A percentile compares a stretch with the other conserved stretches of the same genome.
These are phyloP conservation scores for Rhinopomastus cyanomelas DNA, from an alignment of 2,113 vertebrate species.

Conservation along the genomic window DNA sequence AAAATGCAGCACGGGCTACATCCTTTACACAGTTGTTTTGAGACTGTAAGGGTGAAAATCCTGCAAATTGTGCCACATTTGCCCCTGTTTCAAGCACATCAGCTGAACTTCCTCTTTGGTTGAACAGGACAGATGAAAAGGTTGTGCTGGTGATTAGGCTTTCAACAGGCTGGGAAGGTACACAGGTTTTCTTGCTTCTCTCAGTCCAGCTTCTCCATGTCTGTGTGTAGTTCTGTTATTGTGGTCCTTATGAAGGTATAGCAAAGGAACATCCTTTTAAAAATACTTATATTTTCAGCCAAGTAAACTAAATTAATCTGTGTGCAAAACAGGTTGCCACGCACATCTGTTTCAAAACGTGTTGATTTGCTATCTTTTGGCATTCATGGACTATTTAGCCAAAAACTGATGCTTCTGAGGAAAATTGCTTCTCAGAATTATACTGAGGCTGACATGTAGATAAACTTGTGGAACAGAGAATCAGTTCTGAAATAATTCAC, in stretches of 20 bases:
- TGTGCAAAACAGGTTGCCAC: background rate
- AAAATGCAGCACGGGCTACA: accelerated
- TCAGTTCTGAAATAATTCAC: background rate
- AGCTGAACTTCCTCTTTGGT: too few species aligned
- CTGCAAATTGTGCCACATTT: background rate
- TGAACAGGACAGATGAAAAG: background rate
- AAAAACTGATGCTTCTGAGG: background rate
- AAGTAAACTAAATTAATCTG: background rate
- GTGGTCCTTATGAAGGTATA: background rate
- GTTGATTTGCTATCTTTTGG: background rate
- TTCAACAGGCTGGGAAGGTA: background rate
- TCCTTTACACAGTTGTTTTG: background rate
- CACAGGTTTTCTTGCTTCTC: background rate
- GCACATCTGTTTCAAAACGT: background rate
- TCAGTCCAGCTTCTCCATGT: background rate
- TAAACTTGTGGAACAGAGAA: background rate
- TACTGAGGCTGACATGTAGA: background rate
- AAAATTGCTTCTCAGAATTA: background rate
- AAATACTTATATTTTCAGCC: background rate
- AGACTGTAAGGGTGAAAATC: background rate
- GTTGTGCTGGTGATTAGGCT: background rate
- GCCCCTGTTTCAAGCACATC: background rate
- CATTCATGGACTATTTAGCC: background rate
- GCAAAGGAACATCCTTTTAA: background rate
- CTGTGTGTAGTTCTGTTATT: background rate